phyloP scores from a whole-genome alignment of 2,888 invertebrate genomes.

The Aphrophora alni region DNA sequence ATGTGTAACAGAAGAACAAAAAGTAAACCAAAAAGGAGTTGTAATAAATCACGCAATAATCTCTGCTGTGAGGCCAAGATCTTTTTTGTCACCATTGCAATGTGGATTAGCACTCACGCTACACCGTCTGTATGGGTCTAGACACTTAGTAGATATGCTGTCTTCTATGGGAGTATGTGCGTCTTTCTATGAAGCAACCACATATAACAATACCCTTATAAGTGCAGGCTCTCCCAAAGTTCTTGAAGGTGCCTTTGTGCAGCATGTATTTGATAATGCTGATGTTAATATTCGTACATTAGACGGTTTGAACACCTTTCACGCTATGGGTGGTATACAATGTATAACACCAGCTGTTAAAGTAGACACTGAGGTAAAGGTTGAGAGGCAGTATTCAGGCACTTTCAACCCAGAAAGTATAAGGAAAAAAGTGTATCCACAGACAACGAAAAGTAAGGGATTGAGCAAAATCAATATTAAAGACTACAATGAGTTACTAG shows the following conservation, averaged over 20 bases:
- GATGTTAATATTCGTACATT: slow-evolving; percentile 51
- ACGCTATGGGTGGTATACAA: slow-evolving; percentile 51
- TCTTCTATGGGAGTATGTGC: slow-evolving; percentile 50
- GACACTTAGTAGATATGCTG: slow-evolving; percentile 47
- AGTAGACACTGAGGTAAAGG: neutral
- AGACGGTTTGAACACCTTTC: slow-evolving; percentile 45
- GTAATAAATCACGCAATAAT: slow-evolving; percentile 18
- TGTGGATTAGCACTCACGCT: slow-evolving; percentile 51
- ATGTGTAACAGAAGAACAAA: slow-evolving; percentile 6
- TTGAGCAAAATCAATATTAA: too few species aligned
- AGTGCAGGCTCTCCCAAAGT: slow-evolving; percentile 37
- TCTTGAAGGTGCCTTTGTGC: slow-evolving; percentile 46
- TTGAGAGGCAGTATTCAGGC: neutral
- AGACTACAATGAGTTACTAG: too few species aligned
- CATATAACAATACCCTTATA: slow-evolving; percentile 50
- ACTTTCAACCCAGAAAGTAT: too few species aligned
- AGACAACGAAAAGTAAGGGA: too few species aligned
- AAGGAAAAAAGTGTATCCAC: too few species aligned
- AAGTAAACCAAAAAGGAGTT: neutral
- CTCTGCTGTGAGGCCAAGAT: slow-evolving; percentile 39
- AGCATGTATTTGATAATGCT: slow-evolving; percentile 54
- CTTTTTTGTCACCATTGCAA: slow-evolving; percentile 53
- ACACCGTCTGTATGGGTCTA: slow-evolving; percentile 51
- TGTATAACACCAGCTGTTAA: slow-evolving; percentile 44
- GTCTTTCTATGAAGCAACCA: slow-evolving; percentile 50